Percentiles rank a stretch among this genome's conserved stretches.
phyloP scores from a whole-genome alignment of 1,140 invertebrate species.

The Lepidurus packardi region DNA sequence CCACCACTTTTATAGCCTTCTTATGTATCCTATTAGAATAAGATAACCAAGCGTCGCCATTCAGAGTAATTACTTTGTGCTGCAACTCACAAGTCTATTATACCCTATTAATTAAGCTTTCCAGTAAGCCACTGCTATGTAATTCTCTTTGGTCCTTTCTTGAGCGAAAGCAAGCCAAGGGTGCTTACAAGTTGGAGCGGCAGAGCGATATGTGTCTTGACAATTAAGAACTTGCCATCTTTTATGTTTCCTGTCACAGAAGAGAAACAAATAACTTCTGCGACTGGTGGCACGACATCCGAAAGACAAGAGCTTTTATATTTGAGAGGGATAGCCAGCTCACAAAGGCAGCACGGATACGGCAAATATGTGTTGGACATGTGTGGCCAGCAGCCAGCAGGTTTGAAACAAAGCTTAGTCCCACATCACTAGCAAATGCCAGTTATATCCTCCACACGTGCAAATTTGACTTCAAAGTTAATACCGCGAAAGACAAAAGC shows the following conservation, averaged over 20 bases:
- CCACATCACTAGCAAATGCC: not conserved
- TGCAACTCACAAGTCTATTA: too few relatives aligned
- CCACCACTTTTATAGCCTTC: not conserved
- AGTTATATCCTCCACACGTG: not conserved
- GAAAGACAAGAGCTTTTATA: not conserved
- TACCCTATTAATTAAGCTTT: too few relatives aligned
- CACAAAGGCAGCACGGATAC: not conserved
- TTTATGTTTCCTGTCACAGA: not conserved
- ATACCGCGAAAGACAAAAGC: not conserved
- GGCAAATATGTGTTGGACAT: not conserved
- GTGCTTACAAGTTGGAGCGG: not conserved
- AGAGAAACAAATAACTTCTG: not conserved
- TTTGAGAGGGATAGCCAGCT: not conserved
- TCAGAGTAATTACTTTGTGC: not conserved
- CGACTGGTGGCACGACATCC: not conserved
- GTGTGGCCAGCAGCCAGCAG: not conserved
- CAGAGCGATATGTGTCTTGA: not conserved
- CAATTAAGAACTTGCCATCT: not conserved
- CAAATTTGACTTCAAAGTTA: not conserved
- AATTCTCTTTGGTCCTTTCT: not conserved
- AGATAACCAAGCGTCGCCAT: not conserved
- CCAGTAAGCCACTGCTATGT: too few relatives aligned
- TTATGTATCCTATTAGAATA: not conserved
- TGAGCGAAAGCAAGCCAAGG: not conserved
- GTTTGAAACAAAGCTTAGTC: not conserved